Conservation (phyloP, 1,140 invertebrate species). For the Platyscapa corneri region DNA sequence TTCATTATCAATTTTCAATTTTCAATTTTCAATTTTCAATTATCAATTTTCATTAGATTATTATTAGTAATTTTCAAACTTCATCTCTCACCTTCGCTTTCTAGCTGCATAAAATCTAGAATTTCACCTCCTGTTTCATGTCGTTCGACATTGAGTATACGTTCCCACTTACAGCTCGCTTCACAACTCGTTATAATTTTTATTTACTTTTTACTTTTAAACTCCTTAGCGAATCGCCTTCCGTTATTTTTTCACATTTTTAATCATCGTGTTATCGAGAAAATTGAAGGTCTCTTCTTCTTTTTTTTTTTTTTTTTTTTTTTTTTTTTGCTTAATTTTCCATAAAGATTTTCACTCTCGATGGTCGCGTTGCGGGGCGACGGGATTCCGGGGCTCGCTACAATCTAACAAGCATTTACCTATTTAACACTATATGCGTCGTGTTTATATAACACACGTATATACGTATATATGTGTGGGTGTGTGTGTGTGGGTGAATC, state of each 20-base stretch:
- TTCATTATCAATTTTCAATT: too few relatives aligned
- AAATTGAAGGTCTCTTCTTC: constrained; percentile 48
- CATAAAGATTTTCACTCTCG: constrained; percentile 42
- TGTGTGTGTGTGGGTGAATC: too few relatives aligned
- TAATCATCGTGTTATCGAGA: not conserved
- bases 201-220: constrained; percentile 50
- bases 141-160: constrained; percentile 52
- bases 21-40: too few relatives aligned
- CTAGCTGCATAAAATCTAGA: constrained; percentile 43
- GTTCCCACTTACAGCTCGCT: constrained; percentile 51
- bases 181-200: constrained; percentile 54
- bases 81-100: constrained; percentile 24
- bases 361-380: constrained; percentile 63
- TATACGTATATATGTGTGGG: too few relatives aligned
- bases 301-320: constrained; percentile 33
- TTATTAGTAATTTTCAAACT: constrained; percentile 1
- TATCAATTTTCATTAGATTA: constrained; percentile 40
- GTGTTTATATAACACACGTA: constrained; percentile 58
- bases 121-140: constrained; percentile 49
- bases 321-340: constrained; percentile 38
- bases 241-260: too few relatives aligned
- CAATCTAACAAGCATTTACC: constrained; percentile 63
- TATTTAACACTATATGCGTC: constrained; percentile 59
- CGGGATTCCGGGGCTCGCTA: constrained; percentile 63
- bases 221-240: constrained; percentile 41